A percentile compares a stretch with the other conserved stretches of the same genome.
Conservation (phyloP, 1,140 invertebrate species). For the Papilio polytes region DNA sequence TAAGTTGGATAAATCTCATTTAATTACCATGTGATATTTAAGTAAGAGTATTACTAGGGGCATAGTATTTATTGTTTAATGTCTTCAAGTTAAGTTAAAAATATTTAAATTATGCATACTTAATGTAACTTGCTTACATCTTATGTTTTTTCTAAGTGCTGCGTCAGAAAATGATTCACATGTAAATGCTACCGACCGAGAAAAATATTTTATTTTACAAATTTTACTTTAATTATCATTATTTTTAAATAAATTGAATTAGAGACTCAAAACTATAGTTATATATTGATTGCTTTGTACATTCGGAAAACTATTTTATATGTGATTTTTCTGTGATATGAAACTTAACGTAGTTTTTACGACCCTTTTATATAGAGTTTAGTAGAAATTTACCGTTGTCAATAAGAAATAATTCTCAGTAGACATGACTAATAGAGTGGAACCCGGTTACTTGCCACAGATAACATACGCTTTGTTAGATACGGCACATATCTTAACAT, state of each 20-base stretch:
- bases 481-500: neutral
- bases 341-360: neutral
- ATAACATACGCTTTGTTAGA: neutral
- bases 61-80: constrained; percentile 3
- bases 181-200: neutral
- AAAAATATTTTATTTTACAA: constrained; percentile 3
- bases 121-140: neutral
- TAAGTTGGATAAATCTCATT: constrained; percentile 49
- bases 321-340: no score
- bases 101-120: neutral
- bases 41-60: neutral
- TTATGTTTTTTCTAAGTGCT: constrained; percentile 7
- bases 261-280: neutral
- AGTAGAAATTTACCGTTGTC: constrained; percentile 10
- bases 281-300: neutral
- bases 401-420: constrained; percentile 5
- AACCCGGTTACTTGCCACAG: constrained; percentile 19
- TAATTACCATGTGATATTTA: constrained; percentile 21
- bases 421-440: constrained; percentile 25
- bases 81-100: neutral
- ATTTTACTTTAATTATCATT: neutral
- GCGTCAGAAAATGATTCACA: constrained; percentile 29
- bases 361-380: neutral
- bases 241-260: no score
- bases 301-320: neutral